Evolutionary conservation across 2,888 invertebrate genomes (phyloP), one percentile per base, ranked within the genome.

Genomic region (Dynastes grantii): DNA sequence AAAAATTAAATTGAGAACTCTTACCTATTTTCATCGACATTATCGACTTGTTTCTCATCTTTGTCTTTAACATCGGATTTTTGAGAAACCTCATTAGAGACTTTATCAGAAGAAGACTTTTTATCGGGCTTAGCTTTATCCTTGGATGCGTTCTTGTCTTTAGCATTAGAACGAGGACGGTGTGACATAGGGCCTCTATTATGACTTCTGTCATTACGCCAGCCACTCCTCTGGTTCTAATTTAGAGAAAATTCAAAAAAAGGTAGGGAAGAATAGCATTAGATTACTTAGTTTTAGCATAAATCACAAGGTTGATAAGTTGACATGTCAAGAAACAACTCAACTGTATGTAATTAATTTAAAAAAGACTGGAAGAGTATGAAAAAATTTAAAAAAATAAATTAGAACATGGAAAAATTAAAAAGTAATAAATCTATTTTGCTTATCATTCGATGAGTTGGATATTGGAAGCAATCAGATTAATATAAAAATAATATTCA

Each of bases 11-110:
- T 68, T 63, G 67, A n/a, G 55, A 53, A 64, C 63, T 76, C 82
- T 81, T 82, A 82, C 82, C 82, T 81, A 82, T 76, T 79, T 73
- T 81, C 81, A 77, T 80, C 77, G 51, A 76, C 77, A 79, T 71
- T 71, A 64, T 77, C 76, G 53, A 80, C 80, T 78, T 77, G 78
- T 81, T 81, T 81, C 76, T 81, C 81, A 76, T 81, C 81, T 80
- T 81, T 80, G 73, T 81, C 81, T 80, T 81, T 80, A 77, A 73
- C 75, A 78, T 78, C 79, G 76, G 79, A 70, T 70, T 80, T 81
- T 80, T 78, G 73, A 78, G 78, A 78, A 58, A 76, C 65, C 27
- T 76, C 79, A 67, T 76, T 67, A 77, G 71, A 65, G 65, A 75
- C 51, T 65, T 77, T 73, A 71, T 73, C 73, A 79, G 65, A 65